phyloP scores from a whole-genome alignment of 2,797 vertebrate species.

The Cichlasoma orientale region DNA sequence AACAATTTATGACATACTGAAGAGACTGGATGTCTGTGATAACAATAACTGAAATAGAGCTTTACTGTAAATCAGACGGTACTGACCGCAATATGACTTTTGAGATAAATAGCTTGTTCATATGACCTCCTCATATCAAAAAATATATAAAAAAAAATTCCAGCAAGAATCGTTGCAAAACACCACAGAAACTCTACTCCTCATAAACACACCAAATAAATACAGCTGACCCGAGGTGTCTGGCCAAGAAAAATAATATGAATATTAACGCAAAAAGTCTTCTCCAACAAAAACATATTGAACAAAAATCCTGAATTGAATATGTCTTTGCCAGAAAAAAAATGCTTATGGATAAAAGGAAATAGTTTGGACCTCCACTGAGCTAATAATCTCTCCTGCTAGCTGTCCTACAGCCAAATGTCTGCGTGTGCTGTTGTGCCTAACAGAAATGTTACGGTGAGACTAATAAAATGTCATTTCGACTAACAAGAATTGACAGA shows the following conservation, averaged over 20 bases:
- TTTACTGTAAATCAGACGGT: slow-evolving; percentile 7
- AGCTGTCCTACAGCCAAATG: slow-evolving; percentile 4
- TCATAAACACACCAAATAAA: slow-evolving; percentile 53
- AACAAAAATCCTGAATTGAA: slow-evolving; percentile 31
- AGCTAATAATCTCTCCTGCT: slow-evolving; percentile 22
- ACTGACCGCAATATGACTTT: not conserved
- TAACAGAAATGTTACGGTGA: not conserved
- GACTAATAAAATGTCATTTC: slow-evolving; percentile 7
- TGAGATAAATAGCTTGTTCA: slow-evolving; percentile 9
- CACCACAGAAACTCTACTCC: slow-evolving; percentile 23
- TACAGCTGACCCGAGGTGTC: slow-evolving; percentile 26
- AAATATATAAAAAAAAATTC: not conserved
- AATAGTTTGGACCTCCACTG: slow-evolving; percentile 32
- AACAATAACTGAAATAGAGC: slow-evolving; percentile 12
- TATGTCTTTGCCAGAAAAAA: slow-evolving; percentile 24
- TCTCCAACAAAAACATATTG: slow-evolving; percentile 45
- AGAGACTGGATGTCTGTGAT: slow-evolving; percentile 22
- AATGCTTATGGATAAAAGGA: slow-evolving; percentile 25
- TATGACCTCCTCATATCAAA: slow-evolving; percentile 26
- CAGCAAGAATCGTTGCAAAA: slow-evolving; percentile 31
- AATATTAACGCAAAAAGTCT: slow-evolving; percentile 34
- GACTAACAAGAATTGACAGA: slow-evolving; percentile 6
- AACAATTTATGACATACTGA: not conserved
- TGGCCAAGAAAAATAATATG: slow-evolving; percentile 56
- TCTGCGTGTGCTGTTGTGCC: not conserved